A percentile compares a stretch with the other conserved stretches of the same genome.
Conservation (phyloP, 2,113 vertebrate species). For the Stigmatopora argus region DNA sequence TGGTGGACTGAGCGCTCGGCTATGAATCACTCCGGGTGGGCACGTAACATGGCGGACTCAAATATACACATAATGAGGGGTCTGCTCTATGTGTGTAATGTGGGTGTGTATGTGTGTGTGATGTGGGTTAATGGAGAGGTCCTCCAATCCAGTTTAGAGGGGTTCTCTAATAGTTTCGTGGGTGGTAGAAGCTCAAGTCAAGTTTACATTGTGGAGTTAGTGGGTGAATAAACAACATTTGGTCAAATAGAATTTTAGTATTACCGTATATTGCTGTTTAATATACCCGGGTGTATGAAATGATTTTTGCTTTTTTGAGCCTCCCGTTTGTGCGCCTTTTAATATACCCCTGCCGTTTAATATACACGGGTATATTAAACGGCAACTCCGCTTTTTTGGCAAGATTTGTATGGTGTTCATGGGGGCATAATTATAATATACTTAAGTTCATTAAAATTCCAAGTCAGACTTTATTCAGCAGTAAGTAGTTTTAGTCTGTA, state of each 20-base stretch:
- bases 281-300: too few species aligned
- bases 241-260: not conserved
- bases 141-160: slow-evolving; percentile 15
- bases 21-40: slow-evolving; percentile 41
- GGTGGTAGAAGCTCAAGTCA: not conserved
- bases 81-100: slow-evolving; percentile 5
- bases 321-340: too few species aligned
- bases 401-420: too few species aligned
- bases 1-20: slow-evolving; percentile 12
- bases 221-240: not conserved
- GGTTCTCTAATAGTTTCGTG: not conserved
- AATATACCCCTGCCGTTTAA: too few species aligned
- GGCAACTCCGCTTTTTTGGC: too few species aligned
- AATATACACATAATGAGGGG: slow-evolving; percentile 44
- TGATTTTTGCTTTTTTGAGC: too few species aligned
- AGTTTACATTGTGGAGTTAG: not conserved
- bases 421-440: too few species aligned
- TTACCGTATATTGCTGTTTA: too few species aligned
- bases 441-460: too few species aligned
- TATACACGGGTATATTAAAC: too few species aligned
- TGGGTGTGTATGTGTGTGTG: slow-evolving; percentile 6
- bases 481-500: too few species aligned
- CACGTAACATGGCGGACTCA: slow-evolving; percentile 11
- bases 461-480: too few species aligned
- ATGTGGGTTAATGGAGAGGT: slow-evolving; percentile 10